Conservation (phyloP, 1,140 invertebrate genomes). For the Daktulosphaira vitifoliae region DNA sequence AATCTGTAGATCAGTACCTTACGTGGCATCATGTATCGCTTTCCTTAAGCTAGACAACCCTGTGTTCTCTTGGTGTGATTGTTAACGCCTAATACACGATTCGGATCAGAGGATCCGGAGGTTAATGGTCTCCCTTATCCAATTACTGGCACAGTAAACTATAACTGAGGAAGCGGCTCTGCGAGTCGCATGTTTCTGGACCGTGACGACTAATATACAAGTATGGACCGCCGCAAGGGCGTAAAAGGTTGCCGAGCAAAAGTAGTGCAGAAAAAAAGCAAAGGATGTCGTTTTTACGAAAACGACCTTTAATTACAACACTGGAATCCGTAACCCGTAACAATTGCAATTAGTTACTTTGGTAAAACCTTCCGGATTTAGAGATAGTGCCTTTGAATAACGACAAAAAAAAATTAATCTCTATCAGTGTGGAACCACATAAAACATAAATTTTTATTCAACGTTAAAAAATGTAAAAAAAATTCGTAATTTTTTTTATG, state of each 20-base stretch:
- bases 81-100: constrained; percentile 2
- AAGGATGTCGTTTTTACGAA: constrained; percentile 11
- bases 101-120: constrained; percentile 18
- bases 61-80: neutral
- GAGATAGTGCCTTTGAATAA: too few relatives aligned
- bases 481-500: too few relatives aligned
- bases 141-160: constrained; percentile 20
- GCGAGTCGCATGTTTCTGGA: constrained; percentile 3
- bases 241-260: neutral
- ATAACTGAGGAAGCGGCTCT: neutral
- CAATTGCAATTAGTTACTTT: constrained; percentile 30
- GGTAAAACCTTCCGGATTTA: constrained; percentile 11
- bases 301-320: constrained; percentile 30
- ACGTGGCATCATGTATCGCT: too few relatives aligned
- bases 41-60: too few relatives aligned
- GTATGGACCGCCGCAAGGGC: too few relatives aligned
- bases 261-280: constrained; percentile 8
- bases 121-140: constrained; percentile 12
- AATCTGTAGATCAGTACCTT: too few relatives aligned
- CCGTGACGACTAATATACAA: constrained; percentile 7
- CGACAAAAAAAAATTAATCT: too few relatives aligned
- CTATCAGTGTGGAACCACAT: too few relatives aligned
- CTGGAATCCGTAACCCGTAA: constrained; percentile 17
- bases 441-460: too few relatives aligned
- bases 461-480: too few relatives aligned